A percentile compares a stretch with the other conserved stretches of the same genome.
phyloP scores from a whole-genome alignment of 2,888 invertebrate species.

The Meloe dianella region DNA sequence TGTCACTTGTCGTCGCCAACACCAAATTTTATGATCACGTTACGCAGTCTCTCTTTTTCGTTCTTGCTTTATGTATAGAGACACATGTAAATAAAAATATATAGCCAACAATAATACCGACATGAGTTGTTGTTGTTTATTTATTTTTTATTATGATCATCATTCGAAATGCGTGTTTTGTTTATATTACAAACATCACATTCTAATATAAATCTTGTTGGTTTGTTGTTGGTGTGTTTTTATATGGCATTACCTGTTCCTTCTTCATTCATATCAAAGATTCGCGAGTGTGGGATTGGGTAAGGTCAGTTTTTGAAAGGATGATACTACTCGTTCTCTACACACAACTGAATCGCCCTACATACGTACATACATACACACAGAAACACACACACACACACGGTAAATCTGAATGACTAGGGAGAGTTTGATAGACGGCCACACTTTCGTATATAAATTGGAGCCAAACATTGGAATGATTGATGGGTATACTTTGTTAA shows the following conservation, averaged over 20 bases:
- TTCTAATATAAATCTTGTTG: not conserved
- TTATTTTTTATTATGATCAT: conserved; percentile 30
- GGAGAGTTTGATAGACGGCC: not conserved
- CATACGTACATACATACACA: not conserved
- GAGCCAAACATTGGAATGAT: conserved; percentile 41
- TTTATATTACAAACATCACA: not conserved
- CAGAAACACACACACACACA: not conserved
- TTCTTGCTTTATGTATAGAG: not conserved
- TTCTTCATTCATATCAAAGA: conserved; percentile 39
- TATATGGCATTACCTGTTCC: conserved; percentile 44
- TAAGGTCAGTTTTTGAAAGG: conserved; percentile 50
- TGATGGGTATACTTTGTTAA: conserved; percentile 38
- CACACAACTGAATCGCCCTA: conserved; percentile 2
- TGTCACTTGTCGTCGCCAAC: conserved; percentile 50
- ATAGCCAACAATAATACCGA: conserved; percentile 54
- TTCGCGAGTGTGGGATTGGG: conserved; percentile 44
- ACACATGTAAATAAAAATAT: conserved; percentile 38
- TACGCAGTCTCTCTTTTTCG: conserved; percentile 29
- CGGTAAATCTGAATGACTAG: not conserved
- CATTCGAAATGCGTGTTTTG: conserved; percentile 51
- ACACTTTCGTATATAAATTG: conserved; percentile 9
- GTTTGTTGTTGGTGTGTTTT: too few relatives aligned
- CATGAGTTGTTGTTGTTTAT: conserved; percentile 49
- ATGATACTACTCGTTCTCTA: conserved; percentile 11
- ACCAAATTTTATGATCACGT: conserved; percentile 51